Conservation (phyloP, 2,113 vertebrate species). For the Rhipidura dahli region DNA sequence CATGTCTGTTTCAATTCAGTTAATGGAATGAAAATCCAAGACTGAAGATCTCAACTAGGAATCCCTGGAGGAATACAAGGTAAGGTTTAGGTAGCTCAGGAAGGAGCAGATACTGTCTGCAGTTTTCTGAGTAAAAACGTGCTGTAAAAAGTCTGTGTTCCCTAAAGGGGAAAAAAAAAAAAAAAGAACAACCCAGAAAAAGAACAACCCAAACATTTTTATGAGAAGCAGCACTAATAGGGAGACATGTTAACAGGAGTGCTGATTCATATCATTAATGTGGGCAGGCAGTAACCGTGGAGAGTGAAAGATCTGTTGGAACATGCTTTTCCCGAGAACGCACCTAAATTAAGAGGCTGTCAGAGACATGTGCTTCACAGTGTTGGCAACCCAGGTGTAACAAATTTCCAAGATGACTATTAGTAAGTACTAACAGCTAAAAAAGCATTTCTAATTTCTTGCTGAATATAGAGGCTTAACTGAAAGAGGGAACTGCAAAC, state of each 20-base stretch:
- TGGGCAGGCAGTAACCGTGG: not conserved
- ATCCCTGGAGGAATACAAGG: not conserved
- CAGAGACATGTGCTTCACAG: not conserved
- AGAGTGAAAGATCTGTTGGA: conserved; percentile 8
- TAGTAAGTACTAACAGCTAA: conserved; percentile 41
- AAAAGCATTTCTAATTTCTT: conserved; percentile 21
- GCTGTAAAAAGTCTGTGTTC: not conserved
- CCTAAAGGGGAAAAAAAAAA: not conserved
- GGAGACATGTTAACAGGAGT: conserved; percentile 29
- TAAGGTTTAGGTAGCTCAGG: not conserved
- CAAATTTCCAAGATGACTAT: conserved; percentile 25
- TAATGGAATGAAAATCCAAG: not conserved
- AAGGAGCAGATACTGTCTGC: not conserved
- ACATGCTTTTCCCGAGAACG: conserved; percentile 28
- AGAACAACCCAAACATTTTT: not conserved
- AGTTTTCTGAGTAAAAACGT: not conserved
- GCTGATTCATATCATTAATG: conserved; percentile 23
- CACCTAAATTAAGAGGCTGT: conserved; percentile 38
- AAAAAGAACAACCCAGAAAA: not conserved
- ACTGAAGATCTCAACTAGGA: not conserved
- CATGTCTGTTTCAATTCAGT: not conserved
- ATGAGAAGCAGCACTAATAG: not conserved
- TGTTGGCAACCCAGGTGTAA: conserved; percentile 34
- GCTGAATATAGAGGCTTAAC: not conserved
- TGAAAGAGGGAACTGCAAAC: not conserved